Evolutionary conservation across 2,113 vertebrate species (phyloP).

Genomic region (Pterophyllum scalare): DNA sequence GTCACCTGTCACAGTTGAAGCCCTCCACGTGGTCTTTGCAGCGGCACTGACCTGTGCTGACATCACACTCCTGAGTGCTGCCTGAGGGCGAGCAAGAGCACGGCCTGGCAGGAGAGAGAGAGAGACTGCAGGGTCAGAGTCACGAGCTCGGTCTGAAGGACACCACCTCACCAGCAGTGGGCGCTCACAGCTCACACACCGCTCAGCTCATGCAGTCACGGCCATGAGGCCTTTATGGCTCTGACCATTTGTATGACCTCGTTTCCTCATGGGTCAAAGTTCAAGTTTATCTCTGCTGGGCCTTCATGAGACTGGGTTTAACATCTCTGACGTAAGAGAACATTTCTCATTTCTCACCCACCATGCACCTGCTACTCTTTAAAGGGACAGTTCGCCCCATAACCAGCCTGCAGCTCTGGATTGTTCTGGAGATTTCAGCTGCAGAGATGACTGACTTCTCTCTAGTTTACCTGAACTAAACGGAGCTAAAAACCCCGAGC

Average conservation of each 20-base stretch:
- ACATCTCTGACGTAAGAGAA: neutral
- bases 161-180: conserved; percentile 26
- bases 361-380: neutral
- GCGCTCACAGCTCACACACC: neutral
- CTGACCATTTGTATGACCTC: neutral
- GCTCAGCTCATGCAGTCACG: neutral
- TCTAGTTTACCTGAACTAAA: neutral
- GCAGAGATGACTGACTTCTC: neutral
- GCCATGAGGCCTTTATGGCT: no score
- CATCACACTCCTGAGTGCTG: conserved; percentile 91
- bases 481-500: neutral
- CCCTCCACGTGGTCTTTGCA: conserved; percentile 96
- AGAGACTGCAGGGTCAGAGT: neutral
- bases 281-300: neutral
- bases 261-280: neutral
- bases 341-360: neutral
- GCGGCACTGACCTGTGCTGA: conserved; percentile 89
- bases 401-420: neutral
- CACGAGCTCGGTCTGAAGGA: neutral
- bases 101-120: conserved; percentile 73
- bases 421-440: rapidly evolving
- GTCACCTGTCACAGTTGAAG: conserved; percentile 93
- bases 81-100: conserved; percentile 90
- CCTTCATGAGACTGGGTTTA: rapidly evolving
- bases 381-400: neutral